Conservation (phyloP, 2,888 invertebrate species). For the Drosophila subsilvestris region DNA sequence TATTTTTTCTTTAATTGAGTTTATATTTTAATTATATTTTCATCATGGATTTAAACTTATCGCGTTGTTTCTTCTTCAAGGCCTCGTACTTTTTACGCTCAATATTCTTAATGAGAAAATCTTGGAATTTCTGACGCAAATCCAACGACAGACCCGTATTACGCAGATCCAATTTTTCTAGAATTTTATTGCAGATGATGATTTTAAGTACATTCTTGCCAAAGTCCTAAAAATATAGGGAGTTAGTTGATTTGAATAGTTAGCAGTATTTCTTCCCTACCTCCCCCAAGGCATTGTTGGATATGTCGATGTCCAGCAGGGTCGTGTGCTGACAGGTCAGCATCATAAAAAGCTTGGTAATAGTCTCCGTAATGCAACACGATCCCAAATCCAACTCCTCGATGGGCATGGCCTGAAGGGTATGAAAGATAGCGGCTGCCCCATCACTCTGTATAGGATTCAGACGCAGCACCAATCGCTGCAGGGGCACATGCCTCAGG, state of each 20-base stretch:
- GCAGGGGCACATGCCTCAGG: slow-evolving; percentile 69
- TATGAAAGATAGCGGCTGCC: slow-evolving; percentile 80
- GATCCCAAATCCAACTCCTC: slow-evolving; percentile 77
- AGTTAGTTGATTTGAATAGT: rapidly evolving
- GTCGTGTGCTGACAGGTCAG: slow-evolving; percentile 79
- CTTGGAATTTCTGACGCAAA: slow-evolving; percentile 74
- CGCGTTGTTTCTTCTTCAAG: slow-evolving; percentile 54
- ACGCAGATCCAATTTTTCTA: slow-evolving; percentile 78
- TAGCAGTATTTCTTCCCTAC: too few relatives aligned
- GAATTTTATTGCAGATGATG: slow-evolving; percentile 77
- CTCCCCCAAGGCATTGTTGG: slow-evolving; percentile 81
- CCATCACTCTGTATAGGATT: slow-evolving; percentile 84
- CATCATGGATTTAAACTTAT: slow-evolving; percentile 63
- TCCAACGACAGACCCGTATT: slow-evolving; percentile 80
- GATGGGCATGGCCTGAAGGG: slow-evolving; percentile 73
- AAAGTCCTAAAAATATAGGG: slow-evolving; percentile 64
- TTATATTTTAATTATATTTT: slow-evolving; percentile 35
- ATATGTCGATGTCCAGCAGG: slow-evolving; percentile 72
- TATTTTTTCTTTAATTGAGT: neutral
- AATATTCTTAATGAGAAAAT: slow-evolving; percentile 64
- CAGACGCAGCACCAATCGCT: slow-evolving; percentile 77
- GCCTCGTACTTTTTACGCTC: slow-evolving; percentile 61
- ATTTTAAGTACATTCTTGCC: slow-evolving; percentile 81
- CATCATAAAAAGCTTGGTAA: slow-evolving; percentile 81
- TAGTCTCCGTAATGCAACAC: slow-evolving; percentile 76